A percentile compares a stretch with the other conserved stretches of the same genome.
phyloP scores from a whole-genome alignment of 2,113 vertebrate genomes.

The Nerophis lumbriciformis region DNA sequence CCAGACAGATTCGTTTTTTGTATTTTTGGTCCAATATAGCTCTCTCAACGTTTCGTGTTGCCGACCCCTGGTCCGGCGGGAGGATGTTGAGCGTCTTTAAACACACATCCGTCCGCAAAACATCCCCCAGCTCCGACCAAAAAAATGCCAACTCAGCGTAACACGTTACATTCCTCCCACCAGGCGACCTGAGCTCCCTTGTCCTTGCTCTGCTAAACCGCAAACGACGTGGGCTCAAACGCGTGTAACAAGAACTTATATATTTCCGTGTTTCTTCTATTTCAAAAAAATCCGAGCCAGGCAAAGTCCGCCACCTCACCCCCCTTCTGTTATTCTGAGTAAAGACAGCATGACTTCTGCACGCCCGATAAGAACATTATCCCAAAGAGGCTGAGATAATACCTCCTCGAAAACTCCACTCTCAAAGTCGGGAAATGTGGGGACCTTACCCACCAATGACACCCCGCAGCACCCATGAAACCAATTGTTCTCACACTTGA shows the following conservation, averaged over 20 bases:
- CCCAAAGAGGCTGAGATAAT: slow-evolving; percentile 73
- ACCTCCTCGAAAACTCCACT: slow-evolving; percentile 67
- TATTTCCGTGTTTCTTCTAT: slow-evolving; percentile 25
- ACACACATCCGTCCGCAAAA: slow-evolving; percentile 9
- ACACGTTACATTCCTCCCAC: slow-evolving; percentile 9
- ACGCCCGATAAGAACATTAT: slow-evolving; percentile 79
- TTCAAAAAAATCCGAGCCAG: slow-evolving; percentile 37
- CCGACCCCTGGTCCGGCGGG: background rate
- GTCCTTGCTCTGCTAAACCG: slow-evolving; percentile 29
- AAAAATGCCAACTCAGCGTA: background rate
- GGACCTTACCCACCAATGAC: slow-evolving; percentile 56
- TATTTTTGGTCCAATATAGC: too few species aligned
- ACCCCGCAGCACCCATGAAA: slow-evolving; percentile 61
- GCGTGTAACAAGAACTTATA: slow-evolving; percentile 36
- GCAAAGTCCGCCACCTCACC: slow-evolving; percentile 47
- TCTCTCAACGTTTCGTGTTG: too few species aligned
- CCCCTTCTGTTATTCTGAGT: slow-evolving; percentile 67
- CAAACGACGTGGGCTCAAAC: slow-evolving; percentile 35
- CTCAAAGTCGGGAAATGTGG: slow-evolving; percentile 40
- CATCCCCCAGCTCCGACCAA: background rate
- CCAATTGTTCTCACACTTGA: slow-evolving; percentile 53
- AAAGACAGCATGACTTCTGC: slow-evolving; percentile 77
- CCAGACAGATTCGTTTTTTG: too few species aligned
- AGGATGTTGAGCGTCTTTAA: slow-evolving; percentile 18
- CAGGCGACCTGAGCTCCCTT: slow-evolving; percentile 13